Evolutionary conservation across 1,140 invertebrate species (phyloP), one percentile per base, ranked within the genome.

Genomic region (Oncopeltus fasciatus): DNA sequence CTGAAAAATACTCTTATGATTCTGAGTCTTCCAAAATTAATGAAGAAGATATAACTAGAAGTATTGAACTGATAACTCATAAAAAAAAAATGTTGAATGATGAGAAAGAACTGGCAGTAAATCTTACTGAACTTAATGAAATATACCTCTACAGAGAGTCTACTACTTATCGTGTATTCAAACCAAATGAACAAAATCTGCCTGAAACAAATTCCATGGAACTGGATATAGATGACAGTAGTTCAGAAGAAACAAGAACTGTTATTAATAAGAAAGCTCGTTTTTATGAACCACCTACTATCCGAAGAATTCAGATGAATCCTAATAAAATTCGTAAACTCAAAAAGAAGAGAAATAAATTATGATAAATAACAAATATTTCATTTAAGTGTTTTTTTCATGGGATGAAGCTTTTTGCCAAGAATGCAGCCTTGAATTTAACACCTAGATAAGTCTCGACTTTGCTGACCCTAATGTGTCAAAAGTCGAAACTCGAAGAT

Each of bases 251-350:
- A 24, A 12, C 18, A 26, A 12, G 12, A 9, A 24, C 5, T 24
- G 26, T 26, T 4, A 12, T 24, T 26, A 27, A 21, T 24, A 53
- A 53, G 53, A 57, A 31, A 33, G 27, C 18, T 11, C 31, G 18
- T 26, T 31, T 51, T 27, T 31, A 24, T 11, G 28, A 57, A 38
- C 33, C 33, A 12, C 20, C 38, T 8, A 62, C 27, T 8, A 38
- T 62, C 2, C 33, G 56, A 2, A 56, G 49, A 20, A 44, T 62
- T 57, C 47, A 62, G 18, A 62, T 18, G 14, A 62, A 62, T 20
- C 49, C 60, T 11, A 20, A 62, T 20, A 31, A 62, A 57, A 2
- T 33, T 0, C 16, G 26, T 11, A 33, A 28, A 18, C 11, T 12
- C 5, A 62, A 20, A 24, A 56, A 51, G 8, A 31, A 47, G 20